phyloP scores from a whole-genome alignment of 92 coral and sea anemone species.

The Epizoanthus scotinus region DNA sequence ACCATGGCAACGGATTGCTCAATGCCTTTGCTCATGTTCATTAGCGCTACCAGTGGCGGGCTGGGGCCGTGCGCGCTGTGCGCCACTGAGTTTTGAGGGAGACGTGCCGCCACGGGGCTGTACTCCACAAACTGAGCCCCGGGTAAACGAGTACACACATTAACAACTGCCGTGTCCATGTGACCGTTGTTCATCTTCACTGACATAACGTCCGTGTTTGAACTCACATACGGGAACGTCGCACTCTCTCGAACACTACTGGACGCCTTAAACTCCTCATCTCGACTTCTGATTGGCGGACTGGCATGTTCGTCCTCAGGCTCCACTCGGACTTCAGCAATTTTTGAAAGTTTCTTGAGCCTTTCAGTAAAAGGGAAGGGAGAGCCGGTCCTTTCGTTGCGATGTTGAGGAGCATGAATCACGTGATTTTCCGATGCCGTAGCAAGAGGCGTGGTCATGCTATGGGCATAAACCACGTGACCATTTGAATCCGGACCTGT shows the following conservation, averaged over 20 bases:
- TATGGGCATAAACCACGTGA: conserved; percentile 41
- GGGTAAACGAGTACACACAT: neutral
- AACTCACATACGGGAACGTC: neutral
- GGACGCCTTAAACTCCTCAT: too few relatives aligned
- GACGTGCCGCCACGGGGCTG: too few relatives aligned
- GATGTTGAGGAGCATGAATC: conserved; percentile 20
- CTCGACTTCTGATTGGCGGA: too few relatives aligned
- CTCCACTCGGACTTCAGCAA: conserved; percentile 28
- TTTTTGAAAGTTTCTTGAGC: conserved; percentile 35
- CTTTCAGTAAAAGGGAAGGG: conserved; percentile 38
- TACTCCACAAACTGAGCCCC: neutral
- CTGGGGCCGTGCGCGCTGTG: too few relatives aligned
- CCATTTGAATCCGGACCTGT: conserved; percentile 32
- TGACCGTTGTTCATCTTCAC: conserved; percentile 1
- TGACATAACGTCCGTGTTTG: conserved; percentile 11
- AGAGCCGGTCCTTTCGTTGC: conserved; percentile 6
- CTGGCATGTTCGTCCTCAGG: conserved; percentile 1
- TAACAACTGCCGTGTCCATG: conserved; percentile 6
- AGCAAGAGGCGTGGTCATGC: conserved; percentile 37
- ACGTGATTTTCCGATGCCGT: conserved; percentile 37
- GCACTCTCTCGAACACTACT: too few relatives aligned
- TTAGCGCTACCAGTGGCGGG: neutral
- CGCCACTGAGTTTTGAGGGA: too few relatives aligned
- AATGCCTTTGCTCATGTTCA: too few relatives aligned
- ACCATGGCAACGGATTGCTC: neutral